Evolutionary conservation across 37 sponge, comb jelly and placozoan species (phyloP).

Genomic region (Aplysina aerophoba): DNA sequence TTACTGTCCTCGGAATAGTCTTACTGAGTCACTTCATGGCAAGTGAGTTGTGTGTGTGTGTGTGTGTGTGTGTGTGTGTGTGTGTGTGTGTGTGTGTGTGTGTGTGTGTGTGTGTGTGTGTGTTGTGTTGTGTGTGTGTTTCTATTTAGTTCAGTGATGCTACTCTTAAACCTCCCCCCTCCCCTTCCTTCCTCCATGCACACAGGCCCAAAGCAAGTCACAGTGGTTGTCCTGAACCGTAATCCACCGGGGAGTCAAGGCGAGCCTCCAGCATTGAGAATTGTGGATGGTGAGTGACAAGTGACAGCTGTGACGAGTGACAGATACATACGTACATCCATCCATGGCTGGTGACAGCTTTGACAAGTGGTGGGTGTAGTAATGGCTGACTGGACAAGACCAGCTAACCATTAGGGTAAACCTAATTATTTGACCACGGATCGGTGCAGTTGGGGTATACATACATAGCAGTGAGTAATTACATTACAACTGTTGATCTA

Average conservation of each 20-base stretch:
- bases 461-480: no score
- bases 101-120: constrained; percentile 24
- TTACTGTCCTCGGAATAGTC: constrained; percentile 7
- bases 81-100: constrained; percentile 22
- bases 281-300: no score
- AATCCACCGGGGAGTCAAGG: background rate
- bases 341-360: no score
- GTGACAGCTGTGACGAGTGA: no score
- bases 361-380: no score
- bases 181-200: background rate
- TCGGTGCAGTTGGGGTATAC: no score
- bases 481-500: no score
- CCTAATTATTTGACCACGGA: no score
- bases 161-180: background rate
- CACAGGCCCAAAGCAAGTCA: background rate
- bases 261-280: no score
- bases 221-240: background rate
- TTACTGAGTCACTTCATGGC: background rate
- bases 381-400: no score
- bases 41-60: constrained; percentile 29
- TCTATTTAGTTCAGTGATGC: background rate
- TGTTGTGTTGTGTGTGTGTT: background rate
- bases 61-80: constrained; percentile 19
- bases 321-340: no score
- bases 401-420: no score